These are phyloP conservation scores for Cephalopterus ornatus DNA, from an alignment of 2,113 vertebrate species.

Conservation along the genomic window DNA sequence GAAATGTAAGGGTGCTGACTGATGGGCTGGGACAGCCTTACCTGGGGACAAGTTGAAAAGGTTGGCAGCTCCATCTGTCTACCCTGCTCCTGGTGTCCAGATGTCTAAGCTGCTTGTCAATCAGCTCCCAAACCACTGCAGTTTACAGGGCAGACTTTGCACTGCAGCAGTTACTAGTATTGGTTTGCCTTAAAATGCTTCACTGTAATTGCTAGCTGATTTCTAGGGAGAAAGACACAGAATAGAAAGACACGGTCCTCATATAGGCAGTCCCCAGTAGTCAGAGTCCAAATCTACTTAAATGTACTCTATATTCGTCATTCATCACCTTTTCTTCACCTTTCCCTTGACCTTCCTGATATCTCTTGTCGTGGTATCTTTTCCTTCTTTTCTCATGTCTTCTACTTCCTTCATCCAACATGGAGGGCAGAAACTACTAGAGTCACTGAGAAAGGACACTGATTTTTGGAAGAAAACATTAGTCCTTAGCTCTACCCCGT, in stretches of 20 bases:
- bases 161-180: neutral
- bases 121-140: slow-evolving; percentile 4
- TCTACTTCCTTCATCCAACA: neutral
- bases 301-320: neutral
- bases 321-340: neutral
- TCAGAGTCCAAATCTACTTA: neutral
- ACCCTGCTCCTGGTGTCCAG: neutral
- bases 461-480: neutral
- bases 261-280: neutral
- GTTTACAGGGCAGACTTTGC: slow-evolving; percentile 6
- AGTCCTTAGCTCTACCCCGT: neutral
- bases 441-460: neutral
- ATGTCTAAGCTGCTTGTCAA: slow-evolving; percentile 32
- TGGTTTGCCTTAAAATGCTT: neutral
- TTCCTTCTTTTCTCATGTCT: neutral
- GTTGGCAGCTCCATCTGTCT: slow-evolving; percentile 47
- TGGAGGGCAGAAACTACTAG: neutral
- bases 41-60: slow-evolving; percentile 7
- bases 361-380: neutral
- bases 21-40: slow-evolving; percentile 40
- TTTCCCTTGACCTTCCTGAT: neutral
- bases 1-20: slow-evolving; percentile 10
- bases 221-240: neutral
- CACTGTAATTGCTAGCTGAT: neutral
- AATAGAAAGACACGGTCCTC: neutral